phyloP scores from a whole-genome alignment of 2,888 invertebrate genomes.

The Neoaliturus tenellus region DNA sequence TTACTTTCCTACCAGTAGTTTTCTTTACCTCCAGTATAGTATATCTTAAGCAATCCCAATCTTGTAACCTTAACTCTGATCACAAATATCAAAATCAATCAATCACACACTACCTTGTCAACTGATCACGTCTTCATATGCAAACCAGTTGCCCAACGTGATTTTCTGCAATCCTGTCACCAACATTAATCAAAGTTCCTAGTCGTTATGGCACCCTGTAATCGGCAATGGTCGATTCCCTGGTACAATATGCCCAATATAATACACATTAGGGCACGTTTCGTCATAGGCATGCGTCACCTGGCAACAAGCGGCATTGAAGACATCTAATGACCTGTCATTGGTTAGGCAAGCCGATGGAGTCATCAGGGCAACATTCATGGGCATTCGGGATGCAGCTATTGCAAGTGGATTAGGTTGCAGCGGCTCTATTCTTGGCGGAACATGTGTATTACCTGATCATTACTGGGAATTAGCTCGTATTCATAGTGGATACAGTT shows the following conservation, averaged over 20 bases:
- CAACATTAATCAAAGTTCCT: neutral
- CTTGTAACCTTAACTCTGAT: too few relatives aligned
- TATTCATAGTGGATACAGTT: too few relatives aligned
- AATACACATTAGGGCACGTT: conserved; percentile 1
- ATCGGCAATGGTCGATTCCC: neutral
- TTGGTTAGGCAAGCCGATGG: conserved; percentile 1
- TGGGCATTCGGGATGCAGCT: neutral
- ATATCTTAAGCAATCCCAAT: too few relatives aligned
- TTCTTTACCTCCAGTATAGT: too few relatives aligned
- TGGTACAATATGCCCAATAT: neutral
- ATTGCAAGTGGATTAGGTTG: neutral
- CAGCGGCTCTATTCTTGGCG: too few relatives aligned
- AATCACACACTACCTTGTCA: neutral
- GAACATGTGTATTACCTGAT: too few relatives aligned
- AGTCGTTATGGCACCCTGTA: neutral
- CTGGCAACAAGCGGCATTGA: neutral
- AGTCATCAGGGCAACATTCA: conserved; percentile 10
- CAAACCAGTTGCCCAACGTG: conserved; percentile 3
- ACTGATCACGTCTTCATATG: neutral
- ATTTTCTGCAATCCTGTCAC: neutral
- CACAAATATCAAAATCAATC: neutral
- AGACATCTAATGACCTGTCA: neutral
- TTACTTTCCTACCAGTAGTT: too few relatives aligned
- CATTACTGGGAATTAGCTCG: too few relatives aligned
- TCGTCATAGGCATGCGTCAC: neutral